Percentiles rank a stretch among this genome's conserved stretches.
These are phyloP conservation scores for Penaeus japonicus DNA, from an alignment of 1,140 invertebrate genomes.

Conservation along the genomic window DNA sequence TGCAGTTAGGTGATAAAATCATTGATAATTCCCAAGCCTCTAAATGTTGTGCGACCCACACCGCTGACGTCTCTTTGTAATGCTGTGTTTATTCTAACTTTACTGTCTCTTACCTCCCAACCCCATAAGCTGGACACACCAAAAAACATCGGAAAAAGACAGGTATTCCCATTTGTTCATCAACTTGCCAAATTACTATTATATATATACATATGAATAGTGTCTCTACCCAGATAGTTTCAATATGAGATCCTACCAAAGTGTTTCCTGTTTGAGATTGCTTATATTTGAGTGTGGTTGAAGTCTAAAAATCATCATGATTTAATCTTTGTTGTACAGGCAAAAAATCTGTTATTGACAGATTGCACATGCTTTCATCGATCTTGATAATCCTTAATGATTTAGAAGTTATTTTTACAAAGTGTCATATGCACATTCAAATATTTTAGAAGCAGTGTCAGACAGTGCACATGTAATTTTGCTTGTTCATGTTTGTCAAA, in stretches of 20 bases:
- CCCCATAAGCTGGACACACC: constrained; percentile 46
- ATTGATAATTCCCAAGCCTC: not conserved
- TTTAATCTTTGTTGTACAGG: not conserved
- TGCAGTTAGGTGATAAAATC: too few species aligned
- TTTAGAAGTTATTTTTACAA: too few species aligned
- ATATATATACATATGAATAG: not conserved
- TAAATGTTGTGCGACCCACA: constrained; percentile 19
- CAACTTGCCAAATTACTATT: not conserved
- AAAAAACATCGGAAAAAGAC: constrained; percentile 51
- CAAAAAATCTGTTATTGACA: too few species aligned
- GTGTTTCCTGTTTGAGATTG: not conserved
- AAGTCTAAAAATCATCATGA: too few species aligned
- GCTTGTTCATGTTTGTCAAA: too few species aligned
- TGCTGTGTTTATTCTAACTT: constrained; percentile 34
- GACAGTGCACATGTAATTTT: too few species aligned
- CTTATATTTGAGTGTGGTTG: not conserved
- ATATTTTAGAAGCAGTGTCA: too few species aligned
- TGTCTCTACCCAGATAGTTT: not conserved
- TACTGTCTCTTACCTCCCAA: constrained; percentile 33
- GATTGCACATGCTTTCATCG: too few species aligned
- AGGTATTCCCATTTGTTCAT: constrained; percentile 36
- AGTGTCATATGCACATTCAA: too few species aligned
- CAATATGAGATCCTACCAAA: not conserved
- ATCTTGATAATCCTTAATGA: too few species aligned
- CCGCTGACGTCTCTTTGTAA: not conserved